Evolutionary conservation across 2,888 invertebrate genomes (phyloP), one percentile per base, ranked within the genome.

Genomic region (Himalopsyche kuldschensis): DNA sequence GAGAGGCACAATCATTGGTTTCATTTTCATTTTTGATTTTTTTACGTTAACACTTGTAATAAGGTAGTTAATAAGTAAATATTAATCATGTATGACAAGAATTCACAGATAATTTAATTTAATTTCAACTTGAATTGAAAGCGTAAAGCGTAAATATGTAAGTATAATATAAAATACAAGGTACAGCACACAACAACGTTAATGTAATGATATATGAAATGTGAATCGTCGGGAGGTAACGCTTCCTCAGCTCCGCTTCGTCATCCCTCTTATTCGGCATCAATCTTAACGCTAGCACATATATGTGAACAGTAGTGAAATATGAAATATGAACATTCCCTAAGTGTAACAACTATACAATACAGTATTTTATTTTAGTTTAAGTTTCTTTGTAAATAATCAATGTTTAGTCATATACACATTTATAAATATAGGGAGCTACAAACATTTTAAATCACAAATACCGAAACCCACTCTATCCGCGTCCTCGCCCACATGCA

Each of bases 1-100:
- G 80, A 83, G 86, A 86, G 86, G 86, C 86, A 86, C 86, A 84
- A 86, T 85, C 85, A 85, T 86, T 86, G 85, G 85, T 86, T 86
- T 86, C 75, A 82, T 82, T 85, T 82, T 82, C 80, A 75, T 78
- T 80, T 77, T 78, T 48, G 35, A 35, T 77, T 69, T 48, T 47
- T 83, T 85, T 78, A 81, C 27, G 27, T 81, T 76, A 77, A 82
- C 78, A 83, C 82, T 83, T 83, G 81, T 77, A 83, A 47, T 80
- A 55, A 84, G 63, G 69, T 81, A 84, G 69, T 81, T 82, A 83
- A n/a, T n/a, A n/a, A n/a, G n/a, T n/a, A n/a, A 83, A 83, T 84
- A 81, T 80, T 76, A 84, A 83, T 82, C 79, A 81, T 77, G 82
- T 82, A 85, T 86, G 85, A 86, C 85, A 86, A 85, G 84, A 86